Percentiles rank a stretch among this genome's conserved stretches.
phyloP scores from a whole-genome alignment of 2,888 invertebrate species.

The Tyria jacobaeae region DNA sequence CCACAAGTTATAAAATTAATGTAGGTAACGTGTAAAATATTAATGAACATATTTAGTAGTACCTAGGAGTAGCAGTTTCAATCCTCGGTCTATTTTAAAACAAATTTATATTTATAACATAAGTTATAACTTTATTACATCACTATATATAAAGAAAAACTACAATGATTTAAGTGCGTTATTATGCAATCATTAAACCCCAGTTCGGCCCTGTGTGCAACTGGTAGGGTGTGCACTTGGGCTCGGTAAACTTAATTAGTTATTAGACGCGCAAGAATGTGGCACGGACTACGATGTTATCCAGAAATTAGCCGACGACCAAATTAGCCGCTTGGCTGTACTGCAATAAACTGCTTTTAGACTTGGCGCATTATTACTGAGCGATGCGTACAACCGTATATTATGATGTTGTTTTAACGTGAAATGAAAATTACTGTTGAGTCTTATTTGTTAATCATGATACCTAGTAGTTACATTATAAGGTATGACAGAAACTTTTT shows the following conservation, averaged over 20 bases:
- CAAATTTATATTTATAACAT: too few relatives aligned
- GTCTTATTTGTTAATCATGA: not conserved
- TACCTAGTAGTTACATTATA: not conserved
- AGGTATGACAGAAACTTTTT: not conserved
- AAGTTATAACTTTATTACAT: not conserved
- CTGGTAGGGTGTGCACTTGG: slow-evolving; percentile 50
- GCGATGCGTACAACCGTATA: slow-evolving; percentile 9
- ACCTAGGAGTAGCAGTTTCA: too few relatives aligned
- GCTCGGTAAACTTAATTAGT: slow-evolving; percentile 73
- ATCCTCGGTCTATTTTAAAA: too few relatives aligned
- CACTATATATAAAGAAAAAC: not conserved
- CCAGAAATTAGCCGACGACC: slow-evolving; percentile 63
- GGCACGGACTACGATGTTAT: slow-evolving; percentile 53
- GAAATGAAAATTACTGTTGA: not conserved
- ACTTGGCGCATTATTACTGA: slow-evolving; percentile 22
- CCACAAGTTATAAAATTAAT: too few relatives aligned
- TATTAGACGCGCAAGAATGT: slow-evolving; percentile 79
- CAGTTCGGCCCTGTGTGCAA: slow-evolving; percentile 37
- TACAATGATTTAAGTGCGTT: not conserved
- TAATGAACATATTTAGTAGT: too few relatives aligned
- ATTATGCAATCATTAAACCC: not conserved
- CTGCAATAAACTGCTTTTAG: slow-evolving; percentile 50
- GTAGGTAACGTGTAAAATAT: too few relatives aligned
- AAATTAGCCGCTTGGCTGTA: slow-evolving; percentile 55
- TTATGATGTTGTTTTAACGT: slow-evolving; percentile 10